Evolutionary conservation across 2,888 invertebrate species (phyloP).

Genomic region (Epinotia bilunana): DNA sequence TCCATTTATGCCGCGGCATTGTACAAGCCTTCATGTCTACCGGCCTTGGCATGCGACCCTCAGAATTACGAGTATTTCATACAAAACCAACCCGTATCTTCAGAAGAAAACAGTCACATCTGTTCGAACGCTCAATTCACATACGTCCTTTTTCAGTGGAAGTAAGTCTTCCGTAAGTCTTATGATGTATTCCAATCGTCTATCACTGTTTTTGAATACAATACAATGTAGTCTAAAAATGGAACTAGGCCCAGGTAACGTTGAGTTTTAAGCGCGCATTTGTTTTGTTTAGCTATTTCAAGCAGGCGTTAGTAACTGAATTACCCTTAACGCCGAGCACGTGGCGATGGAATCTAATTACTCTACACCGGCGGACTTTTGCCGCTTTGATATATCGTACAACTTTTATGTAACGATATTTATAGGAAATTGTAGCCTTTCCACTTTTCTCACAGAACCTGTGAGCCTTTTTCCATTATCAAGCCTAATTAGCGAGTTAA

Average conservation of each 20-base stretch:
- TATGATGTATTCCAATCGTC: constrained; percentile 29
- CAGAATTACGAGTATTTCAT: constrained; percentile 27
- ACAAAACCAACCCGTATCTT: constrained; percentile 1
- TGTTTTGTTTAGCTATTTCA: background rate
- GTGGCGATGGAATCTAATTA: background rate
- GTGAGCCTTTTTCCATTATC: background rate
- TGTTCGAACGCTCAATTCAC: background rate
- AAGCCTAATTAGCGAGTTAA: background rate
- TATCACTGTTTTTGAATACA: constrained; percentile 26
- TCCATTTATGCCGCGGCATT: constrained; percentile 8
- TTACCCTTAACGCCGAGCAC: background rate
- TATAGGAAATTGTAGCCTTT: background rate
- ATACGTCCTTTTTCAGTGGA: background rate
- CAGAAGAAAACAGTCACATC: constrained; percentile 16
- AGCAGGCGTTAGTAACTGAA: constrained; percentile 1
- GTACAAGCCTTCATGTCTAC: constrained; percentile 20
- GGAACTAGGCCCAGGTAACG: constrained; percentile 14
- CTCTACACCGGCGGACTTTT: background rate
- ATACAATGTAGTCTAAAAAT: constrained; percentile 21
- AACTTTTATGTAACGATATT: background rate
- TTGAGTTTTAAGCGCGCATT: background rate
- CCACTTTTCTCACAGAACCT: background rate
- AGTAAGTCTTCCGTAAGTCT: background rate
- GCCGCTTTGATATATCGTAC: background rate
- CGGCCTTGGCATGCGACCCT: constrained; percentile 31